Evolutionary conservation across 2,797 vertebrate genomes (phyloP).

Genomic region (Coilia nasus): DNA sequence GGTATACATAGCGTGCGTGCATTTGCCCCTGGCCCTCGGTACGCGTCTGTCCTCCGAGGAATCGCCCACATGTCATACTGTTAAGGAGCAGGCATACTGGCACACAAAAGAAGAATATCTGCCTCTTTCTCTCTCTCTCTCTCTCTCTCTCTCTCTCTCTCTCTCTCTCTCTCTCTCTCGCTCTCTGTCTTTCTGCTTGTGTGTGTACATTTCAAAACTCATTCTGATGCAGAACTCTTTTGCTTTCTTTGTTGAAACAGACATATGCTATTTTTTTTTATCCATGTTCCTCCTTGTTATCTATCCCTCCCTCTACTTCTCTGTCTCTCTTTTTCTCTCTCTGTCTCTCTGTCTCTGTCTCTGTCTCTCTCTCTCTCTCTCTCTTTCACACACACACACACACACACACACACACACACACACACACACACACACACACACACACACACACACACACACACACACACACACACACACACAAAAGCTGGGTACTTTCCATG

Average conservation of each 20-base stretch:
- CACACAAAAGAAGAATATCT: too few relatives aligned
- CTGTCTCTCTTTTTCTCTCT: background rate
- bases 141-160: too few relatives aligned
- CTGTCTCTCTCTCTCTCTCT: too few relatives aligned
- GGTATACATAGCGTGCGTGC: too few relatives aligned
- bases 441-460: background rate
- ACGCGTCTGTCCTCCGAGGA: too few relatives aligned
- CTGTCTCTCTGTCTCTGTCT: too few relatives aligned
- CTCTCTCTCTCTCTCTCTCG: background rate
- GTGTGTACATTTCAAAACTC: too few relatives aligned
- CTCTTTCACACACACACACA: background rate
- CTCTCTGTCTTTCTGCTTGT: background rate
- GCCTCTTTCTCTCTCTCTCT: too few relatives aligned
- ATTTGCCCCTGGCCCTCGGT: too few relatives aligned
- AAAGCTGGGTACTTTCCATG: background rate
- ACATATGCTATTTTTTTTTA: background rate
- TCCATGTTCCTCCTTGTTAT: background rate
- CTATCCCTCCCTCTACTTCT: background rate
- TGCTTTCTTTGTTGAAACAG: background rate
- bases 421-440: background rate
- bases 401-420: constrained; percentile 11
- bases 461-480: constrained; percentile 12
- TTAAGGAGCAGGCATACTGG: too few relatives aligned
- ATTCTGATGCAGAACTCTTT: background rate
- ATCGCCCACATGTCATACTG: too few relatives aligned